Evolutionary conservation across 2,797 vertebrate species (phyloP), one percentile per base, ranked within the genome.

Genomic region (Hoplostethus mediterraneus): DNA sequence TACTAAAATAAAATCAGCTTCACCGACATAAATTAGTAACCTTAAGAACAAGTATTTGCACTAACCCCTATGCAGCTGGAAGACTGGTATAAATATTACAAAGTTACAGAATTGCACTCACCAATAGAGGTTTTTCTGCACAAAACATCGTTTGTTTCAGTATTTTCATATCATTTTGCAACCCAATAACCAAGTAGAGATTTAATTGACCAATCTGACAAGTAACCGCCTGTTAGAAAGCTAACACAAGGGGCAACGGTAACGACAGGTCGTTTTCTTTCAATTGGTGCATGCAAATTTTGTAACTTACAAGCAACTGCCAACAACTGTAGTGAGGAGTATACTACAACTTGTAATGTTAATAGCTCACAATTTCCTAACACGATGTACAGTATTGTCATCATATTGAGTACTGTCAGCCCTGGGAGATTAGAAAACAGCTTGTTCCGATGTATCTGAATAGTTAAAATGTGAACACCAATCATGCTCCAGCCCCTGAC

Each of bases 11-110:
- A 58, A 55, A 62, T 51, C 56, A 75, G 51, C 49, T 63, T 55
- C 51, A 79, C 60, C 17, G n/a, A 25, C 12, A 69, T 21, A 48
- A n/a, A 49, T 68, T 68, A 69, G 45, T 45, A 53, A 42, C 10
- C 30, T 33, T 42, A n/a, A 57, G 44, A 17, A 45, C 49, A 80
- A 78, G 67, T 57, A 30, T 14, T 53, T 54, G 49, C 68, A 57
- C 40, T 10, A 51, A n/a, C 25, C 36, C 28, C 48, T 21, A 30
- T 70, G 53, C 45, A 54, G 61, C 30, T 48, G 36, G 4, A 40
- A 8, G n/a, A 21, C 38, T 45, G 13, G 44, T 45, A 45, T 49
- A n/a, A 33, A 8, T 31, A 8, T 31, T 38, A 69, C 48, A 54
- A 21, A 75, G 30, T 53, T 42, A 49, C 9, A 44, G 16, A 63